Evolutionary conservation across 2,797 vertebrate species (phyloP).

Genomic region (Sparidentex hasta): DNA sequence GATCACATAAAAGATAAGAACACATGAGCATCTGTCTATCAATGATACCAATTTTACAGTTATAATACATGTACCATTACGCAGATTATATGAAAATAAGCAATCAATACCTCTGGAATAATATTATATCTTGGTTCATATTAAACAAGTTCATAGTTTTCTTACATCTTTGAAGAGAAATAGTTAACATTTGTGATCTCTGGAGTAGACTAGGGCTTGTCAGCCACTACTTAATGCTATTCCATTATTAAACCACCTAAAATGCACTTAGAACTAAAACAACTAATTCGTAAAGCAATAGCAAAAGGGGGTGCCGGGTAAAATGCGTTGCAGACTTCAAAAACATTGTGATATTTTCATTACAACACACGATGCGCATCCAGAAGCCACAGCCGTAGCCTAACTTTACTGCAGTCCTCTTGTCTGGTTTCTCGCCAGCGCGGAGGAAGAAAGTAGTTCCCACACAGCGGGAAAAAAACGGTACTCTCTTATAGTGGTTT

Average conservation of each 20-base stretch:
- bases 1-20: neutral
- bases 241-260: neutral
- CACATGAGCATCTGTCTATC: neutral
- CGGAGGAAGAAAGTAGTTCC: constrained; percentile 80
- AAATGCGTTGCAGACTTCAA: neutral
- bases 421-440: constrained; percentile 49
- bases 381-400: neutral
- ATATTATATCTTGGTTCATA: neutral
- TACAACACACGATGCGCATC: neutral
- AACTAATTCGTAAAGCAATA: neutral
- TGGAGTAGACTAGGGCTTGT: neutral
- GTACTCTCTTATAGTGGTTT: neutral
- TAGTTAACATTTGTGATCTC: neutral
- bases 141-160: neutral
- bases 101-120: neutral
- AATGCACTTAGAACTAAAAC: neutral
- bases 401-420: constrained; percentile 39
- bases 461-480: neutral
- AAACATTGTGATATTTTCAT: neutral
- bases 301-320: neutral
- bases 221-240: neutral
- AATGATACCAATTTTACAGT: neutral
- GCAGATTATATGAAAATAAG: neutral
- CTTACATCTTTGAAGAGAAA: neutral
- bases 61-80: neutral